Evolutionary conservation across 1,140 invertebrate species (phyloP).

Genomic region (Atta texana): DNA sequence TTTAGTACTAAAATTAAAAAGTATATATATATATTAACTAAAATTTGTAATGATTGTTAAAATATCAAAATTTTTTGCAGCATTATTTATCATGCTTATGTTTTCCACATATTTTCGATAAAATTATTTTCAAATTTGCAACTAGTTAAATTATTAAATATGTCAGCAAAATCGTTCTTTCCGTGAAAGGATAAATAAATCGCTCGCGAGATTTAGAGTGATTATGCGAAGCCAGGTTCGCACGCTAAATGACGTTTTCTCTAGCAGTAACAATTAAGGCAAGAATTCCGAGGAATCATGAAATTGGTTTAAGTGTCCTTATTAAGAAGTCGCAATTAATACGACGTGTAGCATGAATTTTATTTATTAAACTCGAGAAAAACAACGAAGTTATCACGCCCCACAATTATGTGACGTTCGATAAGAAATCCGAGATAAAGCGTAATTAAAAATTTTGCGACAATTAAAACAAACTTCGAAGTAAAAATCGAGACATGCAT

Average conservation of each 20-base stretch:
- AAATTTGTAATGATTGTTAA: no score
- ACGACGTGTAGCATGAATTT: neutral
- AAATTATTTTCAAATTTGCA: no score
- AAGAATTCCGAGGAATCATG: slow-evolving; percentile 4
- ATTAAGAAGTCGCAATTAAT: slow-evolving; percentile 37
- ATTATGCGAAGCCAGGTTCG: neutral
- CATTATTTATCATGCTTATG: no score
- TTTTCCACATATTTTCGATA: no score
- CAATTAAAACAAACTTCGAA: neutral
- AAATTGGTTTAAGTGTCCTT: slow-evolving; percentile 20
- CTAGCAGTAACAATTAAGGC: neutral
- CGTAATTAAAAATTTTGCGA: neutral
- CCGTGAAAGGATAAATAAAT: neutral
- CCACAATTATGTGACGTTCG: neutral
- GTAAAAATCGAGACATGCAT: neutral
- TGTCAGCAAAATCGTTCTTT: no score
- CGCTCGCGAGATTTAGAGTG: neutral
- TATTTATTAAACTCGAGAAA: neutral
- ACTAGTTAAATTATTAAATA: no score
- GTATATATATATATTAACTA: no score
- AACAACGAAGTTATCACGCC: neutral
- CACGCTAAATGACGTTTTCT: neutral
- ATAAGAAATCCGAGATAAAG: slow-evolving; percentile 4
- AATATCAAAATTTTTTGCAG: no score
- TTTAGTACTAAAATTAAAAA: no score